A percentile compares a stretch with the other conserved stretches of the same genome.
Conservation (phyloP, 1,140 invertebrate genomes). For the Trypoxylus dichotomus region DNA sequence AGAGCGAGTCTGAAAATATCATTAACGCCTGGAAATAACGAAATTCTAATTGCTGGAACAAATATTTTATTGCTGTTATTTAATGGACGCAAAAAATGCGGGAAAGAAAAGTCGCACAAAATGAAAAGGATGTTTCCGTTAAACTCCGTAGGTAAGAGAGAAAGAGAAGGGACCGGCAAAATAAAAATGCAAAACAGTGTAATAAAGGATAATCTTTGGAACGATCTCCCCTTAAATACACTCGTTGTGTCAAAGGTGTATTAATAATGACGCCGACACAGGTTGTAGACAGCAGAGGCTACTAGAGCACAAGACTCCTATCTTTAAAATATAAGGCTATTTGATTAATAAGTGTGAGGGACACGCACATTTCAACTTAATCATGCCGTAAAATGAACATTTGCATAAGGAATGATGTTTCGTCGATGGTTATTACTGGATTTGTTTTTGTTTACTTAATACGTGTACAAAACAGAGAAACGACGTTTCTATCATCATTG, state of each 20-base stretch:
- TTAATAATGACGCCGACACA: conserved; percentile 43
- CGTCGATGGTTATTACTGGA: conserved; percentile 43
- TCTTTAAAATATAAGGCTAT: conserved; percentile 36
- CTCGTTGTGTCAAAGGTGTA: conserved; percentile 44
- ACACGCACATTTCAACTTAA: conserved; percentile 50
- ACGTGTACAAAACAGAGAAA: background rate
- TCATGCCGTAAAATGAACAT: conserved; percentile 48
- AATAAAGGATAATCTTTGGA: conserved; percentile 46
- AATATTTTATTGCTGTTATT: conserved; percentile 28
- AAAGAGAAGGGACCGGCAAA: conserved; percentile 29
- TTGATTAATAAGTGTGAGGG: conserved; percentile 50
- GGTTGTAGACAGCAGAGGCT: conserved; percentile 37
- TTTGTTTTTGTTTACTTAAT: conserved; percentile 1
- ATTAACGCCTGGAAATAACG: conserved; percentile 20
- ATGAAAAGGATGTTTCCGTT: background rate
- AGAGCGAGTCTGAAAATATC: background rate
- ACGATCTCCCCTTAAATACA: conserved; percentile 48
- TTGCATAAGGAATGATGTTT: conserved; percentile 46
- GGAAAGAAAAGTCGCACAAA: background rate
- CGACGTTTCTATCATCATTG: background rate
- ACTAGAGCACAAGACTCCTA: conserved; percentile 22
- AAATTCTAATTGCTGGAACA: conserved; percentile 25
- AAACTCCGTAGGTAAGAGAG: background rate
- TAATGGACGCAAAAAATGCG: conserved; percentile 13
- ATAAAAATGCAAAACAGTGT: conserved; percentile 49